Conservation (phyloP, 2,797 vertebrate species). For the Vespertilio murinus region DNA sequence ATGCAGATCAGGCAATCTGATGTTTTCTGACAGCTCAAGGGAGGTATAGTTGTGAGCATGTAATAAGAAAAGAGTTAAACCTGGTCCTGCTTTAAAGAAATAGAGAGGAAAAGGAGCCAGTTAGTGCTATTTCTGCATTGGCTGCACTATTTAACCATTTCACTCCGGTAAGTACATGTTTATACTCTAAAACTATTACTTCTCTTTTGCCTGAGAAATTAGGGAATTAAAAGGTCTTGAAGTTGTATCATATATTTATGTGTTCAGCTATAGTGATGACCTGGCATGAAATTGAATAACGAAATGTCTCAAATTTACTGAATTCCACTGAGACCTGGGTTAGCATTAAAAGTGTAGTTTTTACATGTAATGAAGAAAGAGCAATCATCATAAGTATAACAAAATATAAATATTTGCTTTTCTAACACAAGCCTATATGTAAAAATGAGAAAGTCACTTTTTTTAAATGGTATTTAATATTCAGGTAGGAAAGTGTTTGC, state of each 20-base stretch:
- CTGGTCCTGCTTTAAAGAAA: neutral
- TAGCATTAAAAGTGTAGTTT: constrained; percentile 19
- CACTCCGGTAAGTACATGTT: neutral
- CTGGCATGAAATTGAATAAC: neutral
- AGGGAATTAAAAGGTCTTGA: neutral
- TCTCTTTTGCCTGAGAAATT: constrained; percentile 33
- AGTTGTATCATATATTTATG: neutral
- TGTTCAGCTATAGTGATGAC: constrained; percentile 1
- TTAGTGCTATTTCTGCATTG: constrained; percentile 33
- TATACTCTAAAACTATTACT: constrained; percentile 19
- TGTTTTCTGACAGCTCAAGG: constrained; percentile 61
- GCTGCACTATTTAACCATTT: constrained; percentile 59
- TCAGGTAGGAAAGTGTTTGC: neutral
- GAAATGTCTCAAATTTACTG: constrained; percentile 29
- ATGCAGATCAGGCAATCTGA: constrained; percentile 48
- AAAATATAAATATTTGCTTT: constrained; percentile 35
- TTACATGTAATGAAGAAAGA: constrained; percentile 48
- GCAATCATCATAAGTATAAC: neutral
- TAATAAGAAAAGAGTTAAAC: constrained; percentile 41
- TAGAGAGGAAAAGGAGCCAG: neutral
- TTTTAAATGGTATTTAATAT: constrained; percentile 30
- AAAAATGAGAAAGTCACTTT: constrained; percentile 22
- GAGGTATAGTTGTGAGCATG: constrained; percentile 3
- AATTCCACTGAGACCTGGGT: neutral
- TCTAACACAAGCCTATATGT: neutral